Base-by-base conservation (phyloP, 1,140 invertebrate species). In the Oreohelix idahoensis region DNA sequence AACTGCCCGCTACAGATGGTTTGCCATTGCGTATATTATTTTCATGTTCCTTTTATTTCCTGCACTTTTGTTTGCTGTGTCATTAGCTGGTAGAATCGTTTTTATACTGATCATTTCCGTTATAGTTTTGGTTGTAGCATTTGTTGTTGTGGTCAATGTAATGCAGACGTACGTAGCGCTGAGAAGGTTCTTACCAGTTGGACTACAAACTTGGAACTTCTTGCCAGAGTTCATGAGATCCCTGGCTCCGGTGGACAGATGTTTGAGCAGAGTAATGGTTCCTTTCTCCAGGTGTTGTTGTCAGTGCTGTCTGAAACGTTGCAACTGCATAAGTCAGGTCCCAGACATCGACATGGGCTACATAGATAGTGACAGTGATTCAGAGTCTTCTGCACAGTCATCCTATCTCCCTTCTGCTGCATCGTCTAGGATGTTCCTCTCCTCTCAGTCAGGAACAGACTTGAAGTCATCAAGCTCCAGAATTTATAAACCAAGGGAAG, bases 1-100 rank as follows among this genome's bases (percentile, higher is more conserved):
- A 15, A 94, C 94, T 13, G 93, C 93, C 1, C 90, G 93, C 77
- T 94, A 94, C 86, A 88, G 93, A 35, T 94, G 94, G 94, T 95
- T 95, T 89, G 93, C 94, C 13, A 86, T 94, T 32, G 74, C 94
- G 0, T 95, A 95, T 88, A 87, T 95, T 20, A 38, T 94, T 0
- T 20, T 91, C 10, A 92, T 94, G 87, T 95, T 95, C 86, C 84
- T 94, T n/a, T 5, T 94, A 0, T 49, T 81, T 95, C 0, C 94
- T 94, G 0, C 91, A 82, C 32, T 81, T 92, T 10, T 94, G 29
- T 93, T 94, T 82, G 88, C 84, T 5, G 83, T 94, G 0, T 94
- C 90, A 39, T 77, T 91, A 38, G 87, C 88, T 17, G 90, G 90
- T 38, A 83, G 75, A 75, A 86, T 87, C 42, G 86, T 85, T 5